Percentiles rank a stretch among this genome's conserved stretches.
These are phyloP conservation scores for Conus canariensis DNA, from an alignment of 2,888 invertebrate species.

Conservation along the genomic window DNA sequence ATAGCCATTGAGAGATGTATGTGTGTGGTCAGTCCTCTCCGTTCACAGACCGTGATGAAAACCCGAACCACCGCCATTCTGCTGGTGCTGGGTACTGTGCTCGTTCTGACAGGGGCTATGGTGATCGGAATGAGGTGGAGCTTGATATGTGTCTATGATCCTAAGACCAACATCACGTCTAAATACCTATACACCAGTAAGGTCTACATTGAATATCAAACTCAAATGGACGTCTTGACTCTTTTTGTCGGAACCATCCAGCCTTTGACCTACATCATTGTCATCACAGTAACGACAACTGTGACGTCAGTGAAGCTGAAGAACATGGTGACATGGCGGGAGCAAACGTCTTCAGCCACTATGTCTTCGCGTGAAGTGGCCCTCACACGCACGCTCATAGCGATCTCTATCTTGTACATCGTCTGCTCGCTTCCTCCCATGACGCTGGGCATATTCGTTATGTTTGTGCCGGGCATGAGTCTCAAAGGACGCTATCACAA, in stretches of 20 bases:
- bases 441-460: background rate
- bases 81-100: background rate
- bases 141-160: background rate
- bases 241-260: background rate
- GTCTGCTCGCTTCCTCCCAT: background rate
- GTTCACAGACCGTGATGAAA: background rate
- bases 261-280: background rate
- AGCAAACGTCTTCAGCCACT: background rate
- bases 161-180: background rate
- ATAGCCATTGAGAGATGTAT: slow-evolving; percentile 23
- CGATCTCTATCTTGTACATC: background rate
- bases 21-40: slow-evolving; percentile 22
- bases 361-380: background rate
- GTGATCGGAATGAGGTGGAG: background rate
- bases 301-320: background rate
- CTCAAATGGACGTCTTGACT: background rate
- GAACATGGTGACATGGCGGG: background rate
- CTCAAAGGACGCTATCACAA: slow-evolving; percentile 19
- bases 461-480: background rate
- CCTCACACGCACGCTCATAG: slow-evolving; percentile 13
- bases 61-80: background rate
- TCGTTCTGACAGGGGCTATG: background rate
- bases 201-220: background rate
- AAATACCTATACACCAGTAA: background rate
- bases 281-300: background rate